Evolutionary conservation across 2,888 invertebrate genomes (phyloP), one percentile per base, ranked within the genome.

Genomic region (Acholoe squamosa): DNA sequence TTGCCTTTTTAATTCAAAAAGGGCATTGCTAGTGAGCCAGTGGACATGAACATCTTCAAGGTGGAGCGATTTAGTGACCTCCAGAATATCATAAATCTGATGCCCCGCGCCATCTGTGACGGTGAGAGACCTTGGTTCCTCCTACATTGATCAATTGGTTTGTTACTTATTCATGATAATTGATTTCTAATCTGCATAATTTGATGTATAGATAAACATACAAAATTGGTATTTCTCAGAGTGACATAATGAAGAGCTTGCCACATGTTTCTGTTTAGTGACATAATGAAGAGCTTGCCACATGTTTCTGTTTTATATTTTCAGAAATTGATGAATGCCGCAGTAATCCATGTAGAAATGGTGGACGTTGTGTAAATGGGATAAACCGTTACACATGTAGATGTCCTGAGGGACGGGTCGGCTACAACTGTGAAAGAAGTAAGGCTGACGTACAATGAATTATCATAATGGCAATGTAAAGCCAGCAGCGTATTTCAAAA

Each of bases 331-430:
- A 90, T 28, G 90, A 90, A 51, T 90, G 90, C n/a, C 7, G 3
- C 19, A 86, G 86, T 25, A 90, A 90, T 33, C 90, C 90, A 0
- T 90, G 90, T 76, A 52, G 90, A 22, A 90, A 84, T 34, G 90
- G 94, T 16, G 95, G 93, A 22, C 91, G 91, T 19, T 95, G 95
- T 93, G 76, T 93, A 28, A 94, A 95, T 91, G 94, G 94, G 0
- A 93, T 95, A 19, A 92, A 94, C 25, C 93, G 94, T 33, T 95
- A 94, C 92, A 92, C 93, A n/a, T 95, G 95, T 91, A 43, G 93
- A n/a, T 95, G 95, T 91, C 93, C 93, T 0, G 91, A 92, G n/a
- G 94, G 94, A n/a, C 93, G 80, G 92, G 94, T 94, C 34, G 95
- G 95, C 1, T 91, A 92, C 14, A 93, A 94, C 52, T 84, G 84